These are phyloP conservation scores for Dasypus novemcinctus DNA, from an alignment of 2,113 vertebrate species.

Conservation along the genomic window DNA sequence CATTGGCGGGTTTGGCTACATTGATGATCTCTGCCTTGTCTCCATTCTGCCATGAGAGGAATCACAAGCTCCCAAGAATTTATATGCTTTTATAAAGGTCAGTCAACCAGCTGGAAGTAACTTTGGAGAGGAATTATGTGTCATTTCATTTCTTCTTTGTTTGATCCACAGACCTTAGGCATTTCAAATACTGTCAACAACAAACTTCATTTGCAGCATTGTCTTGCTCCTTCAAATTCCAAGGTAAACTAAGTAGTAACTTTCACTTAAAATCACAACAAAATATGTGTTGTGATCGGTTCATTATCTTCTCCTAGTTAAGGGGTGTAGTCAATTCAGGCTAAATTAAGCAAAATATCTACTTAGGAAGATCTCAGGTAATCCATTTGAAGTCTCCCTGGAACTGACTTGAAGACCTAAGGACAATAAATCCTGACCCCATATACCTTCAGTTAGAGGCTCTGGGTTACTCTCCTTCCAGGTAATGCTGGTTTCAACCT, in stretches of 20 bases:
- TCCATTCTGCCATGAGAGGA: background rate
- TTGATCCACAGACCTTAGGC: background rate
- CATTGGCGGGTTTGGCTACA: accelerated
- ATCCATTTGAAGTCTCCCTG: background rate
- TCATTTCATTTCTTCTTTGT: background rate
- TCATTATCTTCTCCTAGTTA: background rate
- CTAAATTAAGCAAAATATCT: background rate
- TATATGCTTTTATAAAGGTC: background rate
- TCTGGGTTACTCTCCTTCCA: background rate
- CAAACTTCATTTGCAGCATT: background rate
- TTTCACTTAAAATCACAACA: background rate
- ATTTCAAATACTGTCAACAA: background rate
- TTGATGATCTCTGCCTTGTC: background rate
- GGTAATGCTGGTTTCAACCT: accelerated
- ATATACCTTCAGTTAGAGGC: background rate
- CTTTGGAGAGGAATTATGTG: too few relatives aligned
- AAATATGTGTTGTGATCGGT: background rate
- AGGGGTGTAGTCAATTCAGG: background rate
- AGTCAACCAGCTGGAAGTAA: background rate
- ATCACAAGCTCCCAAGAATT: background rate
- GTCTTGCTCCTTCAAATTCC: background rate
- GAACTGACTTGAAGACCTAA: background rate
- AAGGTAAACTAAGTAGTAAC: background rate
- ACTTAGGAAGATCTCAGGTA: background rate
- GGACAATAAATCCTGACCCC: too few relatives aligned